Evolutionary conservation across 2,888 invertebrate species (phyloP), one percentile per base, ranked within the genome.

Genomic region (Maniola hyperantus): DNA sequence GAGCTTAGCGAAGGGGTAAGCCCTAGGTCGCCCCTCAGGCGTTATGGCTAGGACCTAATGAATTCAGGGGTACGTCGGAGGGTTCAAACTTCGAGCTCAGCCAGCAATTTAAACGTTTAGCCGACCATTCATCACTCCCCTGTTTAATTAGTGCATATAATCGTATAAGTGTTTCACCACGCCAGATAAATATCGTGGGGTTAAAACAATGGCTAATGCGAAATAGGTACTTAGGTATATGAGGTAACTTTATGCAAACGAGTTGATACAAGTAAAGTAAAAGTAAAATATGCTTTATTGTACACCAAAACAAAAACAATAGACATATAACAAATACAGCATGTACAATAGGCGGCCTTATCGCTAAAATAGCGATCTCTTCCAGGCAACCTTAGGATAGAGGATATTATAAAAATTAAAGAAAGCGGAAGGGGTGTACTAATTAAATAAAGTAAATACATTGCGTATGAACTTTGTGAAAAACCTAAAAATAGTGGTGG

Each of bases 1-100:
- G 44, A 57, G 57, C 55, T 68, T 67, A 67, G 65, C 20, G 76
- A 67, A 76, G 76, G 76, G 81, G 63, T 63, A 77, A 75, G 77
- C 77, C 77, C 80, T 84, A 85, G 81, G 80, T 80, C 78, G 77
- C 83, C 83, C 82, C 80, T 71, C 69, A 66, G 73, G 75, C 75
- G 76, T 72, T 74, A 71, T 73, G 73, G 71, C 76, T 76, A 77
- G 76, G 74, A 73, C 82, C 78, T 81, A 81, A 81, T 81, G 80
- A 80, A 80, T 81, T 81, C 77, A 75, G 74, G 72, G 72, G 76
- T 79, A 78, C 76, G 65, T 61, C 68, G 67, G 71, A 75, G 75
- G 77, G 77, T 71, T 75, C 70, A 62, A 70, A 70, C 72, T 71
- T 75, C 70, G 61, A 70, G 71, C 72, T 75, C 71, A 74, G 76